Evolutionary conservation across 1,140 invertebrate species (phyloP), one percentile per base, ranked within the genome.

Genomic region (Caenorhabditis latens): DNA sequence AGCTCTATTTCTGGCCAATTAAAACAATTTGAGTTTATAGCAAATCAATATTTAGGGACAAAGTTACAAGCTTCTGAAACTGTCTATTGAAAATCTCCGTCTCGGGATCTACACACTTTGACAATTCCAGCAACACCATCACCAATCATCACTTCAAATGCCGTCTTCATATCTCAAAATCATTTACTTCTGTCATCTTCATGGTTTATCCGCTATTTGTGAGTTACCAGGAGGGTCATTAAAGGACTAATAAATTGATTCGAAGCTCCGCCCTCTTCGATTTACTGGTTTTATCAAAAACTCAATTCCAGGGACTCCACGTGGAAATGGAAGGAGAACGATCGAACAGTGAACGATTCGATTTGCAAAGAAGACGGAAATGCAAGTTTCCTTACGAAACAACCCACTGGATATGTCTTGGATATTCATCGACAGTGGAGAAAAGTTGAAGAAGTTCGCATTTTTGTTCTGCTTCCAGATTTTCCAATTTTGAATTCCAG

Each of bases 121-220:
- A 32, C 32, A 32, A 4, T 46, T 71, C n/a, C 42, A 71, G 65
- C 21, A 32, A 5, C 2, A 19, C 42, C 42, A 4, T 14, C 24
- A 58, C 1, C 6, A 58, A 32, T 32, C 32, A 2, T 14, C 50
- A 24, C 9, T 19, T 43, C 65, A 46, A 71, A 71, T 4, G 65
- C 65, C 43, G 65, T 71, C 4, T 71, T 71, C 40, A 43, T 71
- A 14, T 71, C 65, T 43, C 65, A 71, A 46, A 43, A 16, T 4
- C 65, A 71, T 43, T 4, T 71, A 9, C n/a, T 71, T 5, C 16
- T 21, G 14, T 16, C 65, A 43, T 71, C 65, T 19, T 71, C 65
- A 7, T 71, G 65, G 65, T 71, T 71, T 13, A 11, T 71, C 19
- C 4, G 5, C 4, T 71, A n/a, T 13, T 43, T 19, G 65, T 65